These are phyloP conservation scores for Alethe castanea DNA, from an alignment of 2,113 vertebrate genomes.

Conservation along the genomic window DNA sequence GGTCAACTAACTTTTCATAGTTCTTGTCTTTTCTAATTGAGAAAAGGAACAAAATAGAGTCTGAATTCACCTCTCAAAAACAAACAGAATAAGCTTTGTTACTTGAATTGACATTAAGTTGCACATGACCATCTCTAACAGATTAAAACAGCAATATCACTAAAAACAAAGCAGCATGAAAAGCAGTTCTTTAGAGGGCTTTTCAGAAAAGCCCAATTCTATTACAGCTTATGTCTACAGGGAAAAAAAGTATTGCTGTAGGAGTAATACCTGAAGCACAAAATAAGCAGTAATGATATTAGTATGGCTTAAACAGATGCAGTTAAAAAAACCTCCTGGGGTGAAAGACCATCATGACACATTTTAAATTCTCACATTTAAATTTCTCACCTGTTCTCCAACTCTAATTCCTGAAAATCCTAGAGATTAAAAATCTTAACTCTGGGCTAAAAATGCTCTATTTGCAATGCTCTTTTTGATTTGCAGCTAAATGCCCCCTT, in stretches of 20 bases:
- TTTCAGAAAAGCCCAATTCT: not conserved
- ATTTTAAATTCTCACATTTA: not conserved
- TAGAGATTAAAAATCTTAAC: not conserved
- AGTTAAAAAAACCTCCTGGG: not conserved
- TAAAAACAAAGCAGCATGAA: not conserved
- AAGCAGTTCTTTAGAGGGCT: not conserved
- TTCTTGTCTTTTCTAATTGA: not conserved
- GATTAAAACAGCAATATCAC: not conserved
- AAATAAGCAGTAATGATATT: conserved; percentile 11
- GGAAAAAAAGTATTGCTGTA: not conserved
- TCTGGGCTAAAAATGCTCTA: not conserved
- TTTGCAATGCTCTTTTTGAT: not conserved
- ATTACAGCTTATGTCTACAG: not conserved
- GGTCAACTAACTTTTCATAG: not conserved
- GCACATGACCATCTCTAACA: not conserved
- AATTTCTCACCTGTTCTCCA: not conserved
- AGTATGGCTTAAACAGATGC: not conserved
- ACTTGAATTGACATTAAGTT: not conserved
- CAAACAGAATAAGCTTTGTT: not conserved
- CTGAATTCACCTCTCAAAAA: not conserved
- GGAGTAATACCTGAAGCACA: not conserved
- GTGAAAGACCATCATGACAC: not conserved
- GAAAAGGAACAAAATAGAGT: not conserved
- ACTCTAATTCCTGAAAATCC: not conserved
- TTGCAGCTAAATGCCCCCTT: not conserved